phyloP scores from a whole-genome alignment of 2,797 vertebrate genomes.

The Hippocampus kuda region DNA sequence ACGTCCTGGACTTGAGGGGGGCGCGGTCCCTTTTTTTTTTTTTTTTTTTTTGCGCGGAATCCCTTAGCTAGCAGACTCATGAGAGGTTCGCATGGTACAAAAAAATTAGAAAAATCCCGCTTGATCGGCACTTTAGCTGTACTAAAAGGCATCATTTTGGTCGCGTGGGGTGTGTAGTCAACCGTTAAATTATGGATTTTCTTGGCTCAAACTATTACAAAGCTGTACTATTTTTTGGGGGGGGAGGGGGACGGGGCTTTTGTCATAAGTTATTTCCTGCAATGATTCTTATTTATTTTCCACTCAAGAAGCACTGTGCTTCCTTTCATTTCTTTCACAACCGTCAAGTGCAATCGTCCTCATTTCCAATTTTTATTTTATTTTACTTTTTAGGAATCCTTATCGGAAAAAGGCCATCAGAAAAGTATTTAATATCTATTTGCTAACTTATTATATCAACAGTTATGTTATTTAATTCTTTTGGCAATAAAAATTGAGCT shows the following conservation, averaged over 20 bases:
- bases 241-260: slow-evolving; percentile 43
- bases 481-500: slow-evolving; percentile 12
- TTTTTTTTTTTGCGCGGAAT: slow-evolving; percentile 26
- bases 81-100: slow-evolving; percentile 64
- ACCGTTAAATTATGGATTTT: slow-evolving; percentile 56
- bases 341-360: slow-evolving; percentile 68
- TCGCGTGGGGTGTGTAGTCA: slow-evolving; percentile 39
- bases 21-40: background rate
- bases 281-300: slow-evolving; percentile 65
- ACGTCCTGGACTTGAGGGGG: background rate
- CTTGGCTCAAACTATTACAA: slow-evolving; percentile 63
- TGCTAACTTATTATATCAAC: slow-evolving; percentile 64
- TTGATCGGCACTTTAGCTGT: slow-evolving; percentile 73
- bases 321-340: slow-evolving; percentile 46
- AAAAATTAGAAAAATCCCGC: slow-evolving; percentile 37
- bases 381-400: slow-evolving; percentile 19
- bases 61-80: slow-evolving; percentile 36
- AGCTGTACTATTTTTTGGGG: slow-evolving; percentile 72
- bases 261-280: slow-evolving; percentile 70
- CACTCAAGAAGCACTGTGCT: slow-evolving; percentile 68
- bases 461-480: slow-evolving; percentile 66
- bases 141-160: slow-evolving; percentile 59
- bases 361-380: slow-evolving; percentile 29
- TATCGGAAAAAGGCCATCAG: slow-evolving; percentile 54
- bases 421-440: slow-evolving; percentile 70